Percentiles rank a stretch among this genome's conserved stretches.
Conservation (phyloP, 2,888 invertebrate genomes). For the Mellilla xanthometata region DNA sequence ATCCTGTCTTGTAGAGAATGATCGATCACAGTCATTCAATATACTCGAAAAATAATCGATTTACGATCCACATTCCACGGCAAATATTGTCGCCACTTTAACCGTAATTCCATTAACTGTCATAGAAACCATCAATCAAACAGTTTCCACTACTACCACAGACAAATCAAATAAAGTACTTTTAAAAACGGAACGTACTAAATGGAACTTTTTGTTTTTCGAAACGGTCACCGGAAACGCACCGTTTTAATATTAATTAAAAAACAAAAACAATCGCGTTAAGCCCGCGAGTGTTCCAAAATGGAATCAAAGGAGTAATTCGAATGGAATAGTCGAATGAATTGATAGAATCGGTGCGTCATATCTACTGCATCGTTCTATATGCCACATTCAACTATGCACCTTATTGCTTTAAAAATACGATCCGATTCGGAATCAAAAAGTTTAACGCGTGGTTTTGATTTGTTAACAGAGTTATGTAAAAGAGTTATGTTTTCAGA, state of each 20-base stretch:
- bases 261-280: constrained; percentile 64
- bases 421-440: constrained; percentile 7
- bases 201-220: constrained; percentile 54
- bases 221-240: constrained; percentile 47
- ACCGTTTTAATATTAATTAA: constrained; percentile 70
- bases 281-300: constrained; percentile 57
- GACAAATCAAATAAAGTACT: constrained; percentile 42
- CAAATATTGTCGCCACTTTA: constrained; percentile 25
- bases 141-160: constrained; percentile 17
- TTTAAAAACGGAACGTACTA: constrained; percentile 37
- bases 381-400: constrained; percentile 7
- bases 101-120: constrained; percentile 29
- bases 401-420: constrained; percentile 3
- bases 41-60: constrained; percentile 18
- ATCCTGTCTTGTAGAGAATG: constrained; percentile 14
- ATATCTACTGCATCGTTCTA: constrained; percentile 1
- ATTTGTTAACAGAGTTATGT: constrained; percentile 32
- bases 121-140: constrained; percentile 36
- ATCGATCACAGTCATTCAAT: constrained; percentile 23
- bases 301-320: constrained; percentile 72
- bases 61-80: constrained; percentile 15
- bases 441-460: constrained; percentile 14
- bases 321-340: constrained; percentile 59
- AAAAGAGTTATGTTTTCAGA: constrained; percentile 36
- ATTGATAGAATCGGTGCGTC: constrained; percentile 38